phyloP scores from a whole-genome alignment of 2,113 vertebrate genomes.

The Chaetorhynchus papuensis region DNA sequence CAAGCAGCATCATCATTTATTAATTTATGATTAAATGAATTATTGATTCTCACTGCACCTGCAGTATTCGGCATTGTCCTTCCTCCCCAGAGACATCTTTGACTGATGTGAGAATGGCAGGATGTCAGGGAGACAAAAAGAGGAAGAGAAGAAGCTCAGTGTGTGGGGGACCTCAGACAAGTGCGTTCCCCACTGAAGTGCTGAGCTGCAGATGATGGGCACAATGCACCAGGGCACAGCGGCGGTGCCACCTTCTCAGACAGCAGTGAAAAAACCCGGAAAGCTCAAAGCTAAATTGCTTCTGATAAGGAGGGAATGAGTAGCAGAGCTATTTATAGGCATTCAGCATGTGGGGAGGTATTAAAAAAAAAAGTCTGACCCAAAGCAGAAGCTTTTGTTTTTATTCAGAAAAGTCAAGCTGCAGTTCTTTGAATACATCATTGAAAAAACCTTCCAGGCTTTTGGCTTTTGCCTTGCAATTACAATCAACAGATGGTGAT shows the following conservation, averaged over 20 bases:
- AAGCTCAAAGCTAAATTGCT: neutral
- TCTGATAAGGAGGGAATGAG: neutral
- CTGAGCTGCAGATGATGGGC: neutral
- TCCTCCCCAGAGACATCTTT: conserved; percentile 3
- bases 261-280: neutral
- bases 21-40: conserved; percentile 69
- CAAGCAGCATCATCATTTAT: conserved; percentile 54
- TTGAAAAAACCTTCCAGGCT: conserved; percentile 58
- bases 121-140: neutral
- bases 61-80: conserved; percentile 32
- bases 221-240: neutral
- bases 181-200: neutral
- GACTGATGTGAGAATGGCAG: conserved; percentile 11
- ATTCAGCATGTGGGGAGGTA: neutral
- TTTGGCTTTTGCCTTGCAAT: conserved; percentile 58
- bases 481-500: conserved; percentile 67
- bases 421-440: conserved; percentile 59
- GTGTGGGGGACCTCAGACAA: neutral
- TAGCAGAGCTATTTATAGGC: conserved; percentile 19
- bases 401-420: conserved; percentile 56
- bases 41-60: conserved; percentile 59
- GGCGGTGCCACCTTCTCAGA: neutral
- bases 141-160: neutral
- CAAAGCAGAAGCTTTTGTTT: conserved; percentile 31
- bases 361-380: neutral